Conservation (phyloP, 2,888 invertebrate species). For the Belgica antarctica region DNA sequence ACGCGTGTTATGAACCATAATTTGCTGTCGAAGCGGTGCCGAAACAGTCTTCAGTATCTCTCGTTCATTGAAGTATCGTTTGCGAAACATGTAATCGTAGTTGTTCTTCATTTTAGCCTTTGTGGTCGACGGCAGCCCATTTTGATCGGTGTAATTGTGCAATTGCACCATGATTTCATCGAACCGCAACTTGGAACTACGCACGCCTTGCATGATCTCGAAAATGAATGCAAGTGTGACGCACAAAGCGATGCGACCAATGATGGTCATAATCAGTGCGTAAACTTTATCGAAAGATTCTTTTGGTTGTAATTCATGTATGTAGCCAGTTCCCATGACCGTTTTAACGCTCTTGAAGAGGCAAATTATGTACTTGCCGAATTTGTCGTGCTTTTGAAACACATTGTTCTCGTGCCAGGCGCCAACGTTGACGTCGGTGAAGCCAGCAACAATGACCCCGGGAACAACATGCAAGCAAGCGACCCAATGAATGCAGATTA, state of each 20-base stretch:
- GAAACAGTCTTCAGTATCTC: constrained; percentile 51
- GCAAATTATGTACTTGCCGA: constrained; percentile 25
- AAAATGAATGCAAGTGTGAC: constrained; percentile 49
- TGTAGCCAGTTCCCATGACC: constrained; percentile 30
- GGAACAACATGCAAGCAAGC: constrained; percentile 24
- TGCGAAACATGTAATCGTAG: constrained; percentile 51
- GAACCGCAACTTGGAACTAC: constrained; percentile 50
- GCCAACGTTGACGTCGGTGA: neutral
- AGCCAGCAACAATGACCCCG: neutral
- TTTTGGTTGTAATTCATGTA: constrained; percentile 14
- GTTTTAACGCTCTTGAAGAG: constrained; percentile 36
- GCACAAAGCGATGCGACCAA: constrained; percentile 48
- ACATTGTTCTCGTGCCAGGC: constrained; percentile 26
- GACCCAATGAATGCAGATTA: constrained; percentile 34
- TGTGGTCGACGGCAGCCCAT: constrained; percentile 49
- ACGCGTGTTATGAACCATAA: constrained; percentile 53
- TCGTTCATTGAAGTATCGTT: constrained; percentile 49
- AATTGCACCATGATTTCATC: constrained; percentile 49
- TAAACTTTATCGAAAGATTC: constrained; percentile 35
- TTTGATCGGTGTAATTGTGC: constrained; percentile 52
- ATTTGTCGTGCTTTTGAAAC: neutral
- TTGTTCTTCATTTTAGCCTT: constrained; percentile 50
- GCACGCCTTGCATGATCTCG: constrained; percentile 49
- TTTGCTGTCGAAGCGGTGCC: constrained; percentile 51
- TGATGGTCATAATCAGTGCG: constrained; percentile 45